Conservation (phyloP, 2,888 invertebrate species). For the Palloptera scutellata region DNA sequence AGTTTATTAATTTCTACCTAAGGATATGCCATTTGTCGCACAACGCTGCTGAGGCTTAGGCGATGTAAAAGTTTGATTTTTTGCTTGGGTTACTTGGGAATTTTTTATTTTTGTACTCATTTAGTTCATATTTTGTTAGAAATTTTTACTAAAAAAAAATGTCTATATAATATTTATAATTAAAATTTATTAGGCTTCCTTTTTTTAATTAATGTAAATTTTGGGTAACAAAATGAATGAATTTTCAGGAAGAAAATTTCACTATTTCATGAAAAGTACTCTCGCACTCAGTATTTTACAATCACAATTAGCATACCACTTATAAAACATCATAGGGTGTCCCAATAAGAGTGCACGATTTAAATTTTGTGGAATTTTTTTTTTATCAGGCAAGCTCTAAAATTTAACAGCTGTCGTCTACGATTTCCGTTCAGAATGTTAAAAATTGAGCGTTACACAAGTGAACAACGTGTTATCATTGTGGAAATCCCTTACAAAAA, state of each 20-base stretch:
- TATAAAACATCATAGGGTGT: no score
- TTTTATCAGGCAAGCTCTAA: no score
- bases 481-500: no score
- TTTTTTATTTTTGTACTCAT: not conserved
- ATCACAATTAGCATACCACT: constrained; percentile 16
- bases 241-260: not conserved
- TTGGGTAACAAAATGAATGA: not conserved
- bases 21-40: constrained; percentile 18
- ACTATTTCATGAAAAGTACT: no score
- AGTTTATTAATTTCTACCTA: constrained; percentile 10
- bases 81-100: not conserved
- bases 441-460: no score
- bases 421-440: no score
- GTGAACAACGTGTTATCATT: no score
- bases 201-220: constrained; percentile 7
- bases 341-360: no score
- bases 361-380: no score
- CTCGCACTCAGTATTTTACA: not conserved
- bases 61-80: not conserved
- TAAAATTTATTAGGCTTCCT: constrained; percentile 32
- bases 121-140: constrained; percentile 16
- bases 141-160: not conserved
- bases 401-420: no score
- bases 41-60: not conserved
- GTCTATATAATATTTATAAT: constrained; percentile 26